Percentiles rank a stretch among this genome's conserved stretches.
Evolutionary conservation across 2,888 invertebrate species (phyloP).

Genomic region (Tribolium freemani): DNA sequence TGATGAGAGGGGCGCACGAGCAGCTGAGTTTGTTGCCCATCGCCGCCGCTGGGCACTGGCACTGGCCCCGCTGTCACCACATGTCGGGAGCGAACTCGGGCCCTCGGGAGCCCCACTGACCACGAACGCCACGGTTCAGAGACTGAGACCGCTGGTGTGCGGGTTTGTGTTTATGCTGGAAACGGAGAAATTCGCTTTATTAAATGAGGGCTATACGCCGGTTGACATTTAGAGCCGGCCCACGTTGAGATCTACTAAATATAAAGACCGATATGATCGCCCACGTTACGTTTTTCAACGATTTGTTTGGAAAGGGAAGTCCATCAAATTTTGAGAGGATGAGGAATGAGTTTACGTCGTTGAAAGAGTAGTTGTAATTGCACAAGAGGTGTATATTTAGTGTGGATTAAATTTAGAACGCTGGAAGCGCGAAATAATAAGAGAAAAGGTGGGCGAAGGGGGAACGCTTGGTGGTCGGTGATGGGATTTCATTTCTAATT

Average conservation of each 20-base stretch:
- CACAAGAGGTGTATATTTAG: neutral
- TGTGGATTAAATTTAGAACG: neutral
- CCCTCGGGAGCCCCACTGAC: constrained; percentile 63
- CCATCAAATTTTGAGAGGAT: neutral
- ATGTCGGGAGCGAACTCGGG: constrained; percentile 72
- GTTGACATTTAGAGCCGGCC: neutral
- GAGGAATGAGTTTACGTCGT: neutral
- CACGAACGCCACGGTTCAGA: constrained; percentile 76
- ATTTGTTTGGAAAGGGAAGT: neutral
- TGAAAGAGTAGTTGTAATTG: neutral
- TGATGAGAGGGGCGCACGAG: constrained; percentile 96
- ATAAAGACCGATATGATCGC: neutral
- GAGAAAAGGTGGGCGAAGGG: neutral
- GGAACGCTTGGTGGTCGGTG: too few species aligned
- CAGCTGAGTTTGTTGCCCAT: constrained; percentile 99
- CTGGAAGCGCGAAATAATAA: neutral
- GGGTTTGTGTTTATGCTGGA: constrained; percentile 73
- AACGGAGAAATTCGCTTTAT: constrained; percentile 48
- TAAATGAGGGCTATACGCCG: neutral
- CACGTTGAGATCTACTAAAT: neutral
- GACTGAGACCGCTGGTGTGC: constrained; percentile 81
- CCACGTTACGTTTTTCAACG: neutral
- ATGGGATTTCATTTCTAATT: neutral
- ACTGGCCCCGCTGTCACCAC: constrained; percentile 82
- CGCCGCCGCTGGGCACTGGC: constrained; percentile 72